phyloP scores from a whole-genome alignment of 2,888 invertebrate genomes.

The Linnaemya vulpina region DNA sequence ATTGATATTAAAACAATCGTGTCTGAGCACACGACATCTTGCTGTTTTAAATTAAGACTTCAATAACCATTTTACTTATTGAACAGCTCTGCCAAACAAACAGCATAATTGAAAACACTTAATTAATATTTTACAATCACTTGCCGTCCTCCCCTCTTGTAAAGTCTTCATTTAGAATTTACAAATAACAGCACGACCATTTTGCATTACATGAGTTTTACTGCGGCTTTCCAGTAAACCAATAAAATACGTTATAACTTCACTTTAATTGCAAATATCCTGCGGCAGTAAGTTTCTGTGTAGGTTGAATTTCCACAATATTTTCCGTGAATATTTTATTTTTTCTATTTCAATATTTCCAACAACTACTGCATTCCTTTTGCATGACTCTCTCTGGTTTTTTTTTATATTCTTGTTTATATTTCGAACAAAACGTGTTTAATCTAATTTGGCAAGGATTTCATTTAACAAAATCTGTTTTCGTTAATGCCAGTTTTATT shows the following conservation, averaged over 20 bases:
- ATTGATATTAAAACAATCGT: no score
- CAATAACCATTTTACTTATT: no score
- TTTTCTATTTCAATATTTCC: background rate
- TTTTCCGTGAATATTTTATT: conserved; percentile 34
- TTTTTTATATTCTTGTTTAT: background rate
- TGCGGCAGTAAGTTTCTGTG: conserved; percentile 1
- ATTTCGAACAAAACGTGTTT: conserved; percentile 51
- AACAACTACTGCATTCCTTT: conserved; percentile 26
- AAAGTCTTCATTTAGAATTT: background rate
- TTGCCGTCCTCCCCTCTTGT: background rate
- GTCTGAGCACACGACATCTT: no score
- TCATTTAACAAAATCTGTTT: conserved; percentile 57
- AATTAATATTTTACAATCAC: background rate
- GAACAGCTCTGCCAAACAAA: no score
- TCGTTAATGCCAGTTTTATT: conserved; percentile 36
- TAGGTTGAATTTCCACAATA: conserved; percentile 1
- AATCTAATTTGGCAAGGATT: conserved; percentile 60
- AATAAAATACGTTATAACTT: conserved; percentile 37
- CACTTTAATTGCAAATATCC: conserved; percentile 43
- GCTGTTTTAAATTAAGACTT: no score
- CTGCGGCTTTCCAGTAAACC: conserved; percentile 21
- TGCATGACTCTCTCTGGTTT: background rate
- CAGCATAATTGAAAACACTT: no score
- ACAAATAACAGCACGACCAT: background rate
- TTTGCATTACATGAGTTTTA: conserved; percentile 14